Evolutionary conservation across 1,140 invertebrate species (phyloP), one percentile per base, ranked within the genome.

Genomic region (Drosophila murphyi): DNA sequence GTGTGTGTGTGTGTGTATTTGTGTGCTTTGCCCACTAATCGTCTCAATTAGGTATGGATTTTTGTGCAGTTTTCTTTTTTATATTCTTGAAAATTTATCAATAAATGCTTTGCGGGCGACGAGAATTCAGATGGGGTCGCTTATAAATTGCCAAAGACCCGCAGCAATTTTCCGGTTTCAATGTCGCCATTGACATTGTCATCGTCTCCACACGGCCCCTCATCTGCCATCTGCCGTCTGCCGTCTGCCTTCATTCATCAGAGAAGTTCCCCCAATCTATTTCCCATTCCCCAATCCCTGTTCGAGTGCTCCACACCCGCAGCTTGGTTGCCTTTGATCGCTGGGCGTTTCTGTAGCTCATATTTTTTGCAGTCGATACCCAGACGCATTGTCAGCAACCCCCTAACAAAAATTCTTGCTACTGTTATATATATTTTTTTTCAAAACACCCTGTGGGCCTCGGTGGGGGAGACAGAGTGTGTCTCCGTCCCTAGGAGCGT

Each of bases 111-210:
- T 61, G 34, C 47, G 35, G 12, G 51, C 47, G 39, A 20, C 39
- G 55, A 31, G 48, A 70, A 77, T 51, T 60, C 43, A 68, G 56
- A 12, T 60, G 43, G 54, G 41, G 45, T 20, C 47, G 45, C 48
- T 71, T 76, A 73, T 76, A 89, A 89, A 85, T 89, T 83, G 86
- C 72, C 72, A 80, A 83, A 70, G 69, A 90, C 90, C 90, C 86
- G 86, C 90, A 91, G 90, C 82, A 85, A 91, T 91, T 91, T 91
- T 85, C 90, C 82, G 86, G 78, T 78, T 76, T 91, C 82, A 75
- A 85, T 91, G 90, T 88, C 74, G 79, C 70, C 80, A 87, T 83
- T 82, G 82, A 83, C 85, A 83, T 78, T 88, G 85, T 89, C 85
- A 88, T 89, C 74, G 85, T 68, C 67, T 65, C 62, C 52, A 34